A percentile compares a stretch with the other conserved stretches of the same genome.
Conservation (phyloP, 1,140 invertebrate genomes). For the Cotesia glomerata region DNA sequence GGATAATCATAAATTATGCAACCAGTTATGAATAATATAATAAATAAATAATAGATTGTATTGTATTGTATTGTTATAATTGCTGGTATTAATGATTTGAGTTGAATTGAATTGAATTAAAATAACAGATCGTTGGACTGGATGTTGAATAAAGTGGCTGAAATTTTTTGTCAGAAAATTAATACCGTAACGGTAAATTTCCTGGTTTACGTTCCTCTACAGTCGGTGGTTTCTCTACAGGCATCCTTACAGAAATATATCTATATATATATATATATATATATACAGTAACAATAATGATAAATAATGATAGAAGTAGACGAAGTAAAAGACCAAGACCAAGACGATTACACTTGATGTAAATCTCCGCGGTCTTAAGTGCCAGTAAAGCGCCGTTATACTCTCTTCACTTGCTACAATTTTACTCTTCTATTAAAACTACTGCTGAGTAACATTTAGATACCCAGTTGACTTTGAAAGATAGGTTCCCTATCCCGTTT, state of each 20-base stretch:
- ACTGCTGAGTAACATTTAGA: no score
- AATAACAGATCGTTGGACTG: background rate
- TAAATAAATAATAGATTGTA: no score
- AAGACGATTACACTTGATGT: background rate
- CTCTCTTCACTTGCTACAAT: background rate
- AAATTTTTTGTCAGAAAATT: background rate
- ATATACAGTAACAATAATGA: background rate
- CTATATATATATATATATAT: background rate
- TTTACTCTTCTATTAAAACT: background rate
- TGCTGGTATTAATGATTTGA: no score
- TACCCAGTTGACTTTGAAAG: no score
- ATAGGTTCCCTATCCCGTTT: conserved; percentile 6
- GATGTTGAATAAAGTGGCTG: background rate
- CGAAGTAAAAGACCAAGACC: no score
- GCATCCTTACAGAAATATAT: no score
- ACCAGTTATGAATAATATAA: no score
- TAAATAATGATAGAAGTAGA: conserved; percentile 9
- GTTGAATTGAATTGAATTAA: background rate
- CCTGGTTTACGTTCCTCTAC: background rate
- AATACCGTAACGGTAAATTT: conserved; percentile 10
- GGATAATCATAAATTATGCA: no score
- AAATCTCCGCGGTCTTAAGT: background rate
- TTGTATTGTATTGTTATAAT: no score
- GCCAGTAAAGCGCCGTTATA: background rate
- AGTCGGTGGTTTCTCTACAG: no score